A percentile compares a stretch with the other conserved stretches of the same genome.
These are phyloP conservation scores for Ptychobarbus kaznakovi DNA, from an alignment of 2,797 vertebrate species.

Conservation along the genomic window DNA sequence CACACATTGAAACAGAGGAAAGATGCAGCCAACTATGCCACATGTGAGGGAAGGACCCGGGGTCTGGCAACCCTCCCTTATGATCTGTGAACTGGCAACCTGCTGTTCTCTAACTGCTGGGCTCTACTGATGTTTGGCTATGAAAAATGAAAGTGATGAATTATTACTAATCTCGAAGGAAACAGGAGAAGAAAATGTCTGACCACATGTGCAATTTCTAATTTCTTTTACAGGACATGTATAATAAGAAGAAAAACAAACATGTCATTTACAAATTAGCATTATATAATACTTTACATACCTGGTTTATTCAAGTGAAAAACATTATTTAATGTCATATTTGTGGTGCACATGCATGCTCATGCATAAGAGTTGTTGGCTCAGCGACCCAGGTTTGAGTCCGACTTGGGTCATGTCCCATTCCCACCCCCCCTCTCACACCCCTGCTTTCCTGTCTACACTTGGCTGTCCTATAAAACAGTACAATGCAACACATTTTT, in stretches of 20 bases:
- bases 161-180: conserved; percentile 3
- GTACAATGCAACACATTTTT: background rate
- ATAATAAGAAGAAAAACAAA: background rate
- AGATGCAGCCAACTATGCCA: conserved; percentile 31
- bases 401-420: background rate
- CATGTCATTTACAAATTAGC: background rate
- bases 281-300: background rate
- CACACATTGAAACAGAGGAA: conserved; percentile 40
- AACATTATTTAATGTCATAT: background rate
- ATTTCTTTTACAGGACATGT: background rate
- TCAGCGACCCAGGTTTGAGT: background rate
- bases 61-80: conserved; percentile 47
- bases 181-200: background rate
- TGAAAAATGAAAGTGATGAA: conserved; percentile 21
- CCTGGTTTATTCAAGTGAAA: background rate
- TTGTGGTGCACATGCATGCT: background rate
- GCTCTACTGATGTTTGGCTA: conserved; percentile 15
- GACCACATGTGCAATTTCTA: conserved; percentile 2
- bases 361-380: background rate
- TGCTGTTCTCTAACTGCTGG: conserved; percentile 8
- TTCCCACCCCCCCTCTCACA: background rate
- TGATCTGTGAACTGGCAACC: conserved; percentile 49
- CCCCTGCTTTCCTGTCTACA: background rate
- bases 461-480: background rate
- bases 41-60: conserved; percentile 30